Percentiles rank a stretch among this genome's conserved stretches.
phyloP scores from a whole-genome alignment of 1,140 invertebrate genomes.

The Drosophila virilis region DNA sequence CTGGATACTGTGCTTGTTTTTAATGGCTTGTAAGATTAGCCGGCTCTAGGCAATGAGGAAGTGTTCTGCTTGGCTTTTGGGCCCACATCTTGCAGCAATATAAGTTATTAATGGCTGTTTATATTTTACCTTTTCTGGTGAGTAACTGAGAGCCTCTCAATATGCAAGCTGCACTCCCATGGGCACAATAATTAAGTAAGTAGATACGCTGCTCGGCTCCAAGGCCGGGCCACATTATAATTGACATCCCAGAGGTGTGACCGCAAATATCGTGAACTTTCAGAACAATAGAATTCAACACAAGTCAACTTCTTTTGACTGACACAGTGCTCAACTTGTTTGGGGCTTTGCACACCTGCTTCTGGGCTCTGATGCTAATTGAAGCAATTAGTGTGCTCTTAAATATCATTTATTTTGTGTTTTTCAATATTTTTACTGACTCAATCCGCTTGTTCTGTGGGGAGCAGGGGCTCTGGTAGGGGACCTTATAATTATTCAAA shows the following conservation, averaged over 20 bases:
- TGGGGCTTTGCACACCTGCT: conserved; percentile 65
- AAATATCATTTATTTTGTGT: conserved; percentile 55
- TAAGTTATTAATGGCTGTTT: conserved; percentile 62
- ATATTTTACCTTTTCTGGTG: conserved; percentile 49
- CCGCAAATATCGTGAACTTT: conserved; percentile 60
- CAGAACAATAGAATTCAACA: conserved; percentile 58
- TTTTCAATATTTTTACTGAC: conserved; percentile 41
- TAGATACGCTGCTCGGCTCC: background rate
- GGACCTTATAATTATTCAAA: conserved; percentile 57
- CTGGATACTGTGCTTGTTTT: conserved; percentile 38
- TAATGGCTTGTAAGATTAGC: conserved; percentile 68
- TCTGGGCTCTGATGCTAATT: conserved; percentile 51
- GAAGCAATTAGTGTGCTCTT: conserved; percentile 72
- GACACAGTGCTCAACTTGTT: conserved; percentile 67
- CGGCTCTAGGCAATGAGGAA: conserved; percentile 63
- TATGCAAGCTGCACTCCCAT: conserved; percentile 11
- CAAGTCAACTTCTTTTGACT: conserved; percentile 24
- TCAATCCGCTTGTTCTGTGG: conserved; percentile 56
- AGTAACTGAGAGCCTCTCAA: conserved; percentile 10
- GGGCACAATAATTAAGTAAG: background rate
- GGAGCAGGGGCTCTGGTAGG: background rate
- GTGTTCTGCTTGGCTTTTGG: conserved; percentile 48
- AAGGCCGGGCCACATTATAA: conserved; percentile 38
- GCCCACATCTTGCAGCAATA: conserved; percentile 32
- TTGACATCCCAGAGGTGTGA: conserved; percentile 67